Evolutionary conservation across 2,797 vertebrate genomes (phyloP).

Genomic region (Cossypha dichroa): DNA sequence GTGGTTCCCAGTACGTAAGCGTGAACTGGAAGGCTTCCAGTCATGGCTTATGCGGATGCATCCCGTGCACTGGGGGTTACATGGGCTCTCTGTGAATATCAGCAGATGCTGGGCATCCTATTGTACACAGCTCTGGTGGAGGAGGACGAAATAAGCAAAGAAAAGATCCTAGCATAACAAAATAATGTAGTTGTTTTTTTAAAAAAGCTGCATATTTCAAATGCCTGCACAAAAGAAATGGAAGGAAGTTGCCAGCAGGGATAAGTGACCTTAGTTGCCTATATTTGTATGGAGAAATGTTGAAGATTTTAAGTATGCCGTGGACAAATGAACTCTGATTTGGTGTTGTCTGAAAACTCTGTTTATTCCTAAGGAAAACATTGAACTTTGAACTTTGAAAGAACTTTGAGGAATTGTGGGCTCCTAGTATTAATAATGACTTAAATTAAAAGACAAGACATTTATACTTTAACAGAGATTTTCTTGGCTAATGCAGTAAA

Average conservation of each 20-base stretch:
- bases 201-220: background rate
- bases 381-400: background rate
- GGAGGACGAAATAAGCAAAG: background rate
- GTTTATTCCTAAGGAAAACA: background rate
- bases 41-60: background rate
- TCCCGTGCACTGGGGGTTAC: background rate
- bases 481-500: background rate
- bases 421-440: background rate
- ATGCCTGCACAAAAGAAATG: background rate
- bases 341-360: background rate
- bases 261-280: background rate
- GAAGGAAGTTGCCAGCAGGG: background rate
- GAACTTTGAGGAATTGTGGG: background rate
- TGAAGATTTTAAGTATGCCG: background rate
- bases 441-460: background rate
- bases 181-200: background rate
- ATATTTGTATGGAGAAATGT: background rate
- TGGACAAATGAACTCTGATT: background rate
- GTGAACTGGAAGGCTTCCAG: background rate
- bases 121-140: background rate
- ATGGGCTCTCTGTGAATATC: background rate
- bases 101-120: background rate
- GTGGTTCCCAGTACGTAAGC: background rate
- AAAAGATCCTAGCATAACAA: background rate
- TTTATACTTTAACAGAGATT: background rate